Evolutionary conservation across 2,113 vertebrate genomes (phyloP), one percentile per base, ranked within the genome.

Genomic region (Ornithorhynchus anatinus): DNA sequence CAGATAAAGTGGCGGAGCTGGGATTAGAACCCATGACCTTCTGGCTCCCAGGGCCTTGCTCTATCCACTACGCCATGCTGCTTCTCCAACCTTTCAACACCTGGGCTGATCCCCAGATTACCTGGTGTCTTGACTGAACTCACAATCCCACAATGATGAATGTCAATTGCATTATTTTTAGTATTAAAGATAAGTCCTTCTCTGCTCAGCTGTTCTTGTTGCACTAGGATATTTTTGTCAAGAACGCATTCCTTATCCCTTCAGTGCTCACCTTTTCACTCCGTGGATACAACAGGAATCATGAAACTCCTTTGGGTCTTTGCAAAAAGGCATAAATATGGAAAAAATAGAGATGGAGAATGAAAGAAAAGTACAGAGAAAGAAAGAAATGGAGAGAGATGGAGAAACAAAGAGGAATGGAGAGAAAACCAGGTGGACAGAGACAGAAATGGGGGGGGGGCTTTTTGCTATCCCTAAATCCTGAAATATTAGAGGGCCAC

Each of bases 201-300:
- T n/a, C n/a, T n/a, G n/a, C n/a, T n/a, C n/a, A n/a, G n/a, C 36
- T 32, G 57, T 57, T 58, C 39, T 37, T 29, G 17, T 37, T 57
- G 47, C 48, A 48, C 64, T 22, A 13, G 14, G 2, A 14, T 70
- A 20, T 58, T 88, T 85, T 82, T 48, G 78, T 68, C 39, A 77
- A 77, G 60, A 54, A 35, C 45, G 27, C n/a, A 32, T 85, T 59
- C 54, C 84, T 85, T 88, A 60, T 71, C 72, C 73, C 78, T 88
- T 84, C 56, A 75, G 27, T 56, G 31, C 8, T 62, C 64, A 58
- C 37, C 43, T 66, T 85, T 84, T 84, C 71, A 75, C 81, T 62
- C 35, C 37, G 32, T 48, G 57, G 45, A 54, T 64, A 72, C 32
- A 36, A n/a, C 23, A 78, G 36, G 39, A 69, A 40, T 52, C 74